Evolutionary conservation across 30 jellyfish, hydroid and myxozoan genomes (phyloP).

Genomic region (Sanderia malayensis): DNA sequence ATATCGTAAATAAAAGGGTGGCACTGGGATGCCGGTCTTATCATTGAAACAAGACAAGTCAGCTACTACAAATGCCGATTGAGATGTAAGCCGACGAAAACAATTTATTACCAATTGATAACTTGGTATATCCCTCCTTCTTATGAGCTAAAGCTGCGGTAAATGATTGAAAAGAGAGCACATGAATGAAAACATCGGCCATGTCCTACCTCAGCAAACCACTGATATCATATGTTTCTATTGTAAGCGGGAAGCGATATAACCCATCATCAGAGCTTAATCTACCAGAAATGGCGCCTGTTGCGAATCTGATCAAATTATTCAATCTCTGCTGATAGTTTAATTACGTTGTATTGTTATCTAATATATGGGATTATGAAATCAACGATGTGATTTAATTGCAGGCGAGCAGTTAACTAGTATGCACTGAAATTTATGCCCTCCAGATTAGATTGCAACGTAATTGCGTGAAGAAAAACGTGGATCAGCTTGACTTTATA

Average conservation of each 20-base stretch:
- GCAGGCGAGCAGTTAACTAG: conserved; percentile 29
- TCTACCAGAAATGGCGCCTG: conserved; percentile 66
- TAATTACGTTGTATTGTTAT: conserved; percentile 45
- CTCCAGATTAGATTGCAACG: too few relatives aligned
- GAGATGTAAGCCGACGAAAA: conserved; percentile 28
- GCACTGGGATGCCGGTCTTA: neutral
- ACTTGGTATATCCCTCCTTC: conserved; percentile 33
- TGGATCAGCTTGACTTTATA: too few relatives aligned
- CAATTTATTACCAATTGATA: neutral
- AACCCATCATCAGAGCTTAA: conserved; percentile 29
- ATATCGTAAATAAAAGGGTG: neutral
- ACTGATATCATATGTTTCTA: conserved; percentile 27
- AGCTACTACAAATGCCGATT: neutral
- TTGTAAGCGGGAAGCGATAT: conserved; percentile 29
- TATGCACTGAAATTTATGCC: conserved; percentile 15
- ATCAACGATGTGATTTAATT: conserved; percentile 54
- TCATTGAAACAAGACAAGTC: neutral
- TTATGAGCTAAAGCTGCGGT: conserved; percentile 8
- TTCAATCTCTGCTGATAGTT: conserved; percentile 59
- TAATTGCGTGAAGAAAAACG: too few relatives aligned
- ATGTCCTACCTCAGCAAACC: neutral
- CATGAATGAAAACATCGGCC: neutral
- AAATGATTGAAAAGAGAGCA: neutral
- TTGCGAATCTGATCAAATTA: conserved; percentile 50
- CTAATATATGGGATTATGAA: conserved; percentile 46